Base-by-base conservation (phyloP, 2,797 vertebrate genomes). In the Serranus cabrilla region DNA sequence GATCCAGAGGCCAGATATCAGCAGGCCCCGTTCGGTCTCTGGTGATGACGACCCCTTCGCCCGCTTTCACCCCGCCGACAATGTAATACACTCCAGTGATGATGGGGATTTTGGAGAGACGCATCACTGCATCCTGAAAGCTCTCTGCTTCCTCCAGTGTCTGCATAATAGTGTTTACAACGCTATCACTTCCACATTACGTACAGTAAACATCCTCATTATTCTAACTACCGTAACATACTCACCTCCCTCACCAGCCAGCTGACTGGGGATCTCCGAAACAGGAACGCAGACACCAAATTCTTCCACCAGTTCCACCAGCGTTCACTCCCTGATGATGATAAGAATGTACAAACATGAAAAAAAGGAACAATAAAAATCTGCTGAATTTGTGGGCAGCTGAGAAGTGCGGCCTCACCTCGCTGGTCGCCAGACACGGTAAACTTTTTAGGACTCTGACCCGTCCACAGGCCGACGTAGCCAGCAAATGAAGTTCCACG, bases 261-360 rank as follows among this genome's bases (percentile, higher is more conserved):
- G 94, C 98, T 98, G 84, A 97, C 93, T 0, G 95, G 96, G 17
- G 92, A 94, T 62, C 93, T 93, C 56, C 79, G 92, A 64, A 91
- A 86, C 21, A 97, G 82, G 51, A 99, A 86, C 8, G 96, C 97
- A 10, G 97, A 96, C 0, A 97, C 89, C 0, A 93, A 63, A 11
- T 97, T 98, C 83, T 98, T 95, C 98, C 97, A 99, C 96, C 96
- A 97, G 82, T 98, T 95, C 96, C 96, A 98, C 97, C 96, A 97
- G 16, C 77, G 89, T 1, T 97, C 95, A 66, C 68, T 92, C 52
- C 86, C 97, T 99, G 85, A 60, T n/a, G 34, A n/a, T 42, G 18
- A 49, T 17, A 82, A 49, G 81, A 11, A 74, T 0, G n/a, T 12
- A 55, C 5, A 63, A 27, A 21, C 5, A 56, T 23, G 10, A 18